Evolutionary conservation across 53 echinoderm and acorn worm genomes (phyloP), one percentile per base, ranked within the genome.

Genomic region (Paracentrotus lividus): DNA sequence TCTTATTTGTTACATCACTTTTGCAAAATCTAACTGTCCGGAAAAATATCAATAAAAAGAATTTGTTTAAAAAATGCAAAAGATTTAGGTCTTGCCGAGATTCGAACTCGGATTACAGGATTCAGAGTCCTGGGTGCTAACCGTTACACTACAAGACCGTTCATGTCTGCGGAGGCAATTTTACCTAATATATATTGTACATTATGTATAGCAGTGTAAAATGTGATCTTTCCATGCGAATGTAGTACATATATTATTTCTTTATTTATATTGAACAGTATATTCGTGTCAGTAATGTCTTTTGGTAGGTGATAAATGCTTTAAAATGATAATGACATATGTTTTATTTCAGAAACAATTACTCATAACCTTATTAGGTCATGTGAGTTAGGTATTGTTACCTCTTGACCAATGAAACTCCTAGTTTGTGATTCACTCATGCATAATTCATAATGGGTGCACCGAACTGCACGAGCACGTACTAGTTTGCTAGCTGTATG

Each of bases 91-190:
- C 97, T 96, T 97, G 96, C 98, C 98, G 98, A 97, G 98, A 98
- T 95, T 98, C 94, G 98, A 98, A 98, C 98, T 98, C 98, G 98
- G 97, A 98, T 98, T 94, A 95, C 97, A 96, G 97, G 98, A 98
- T 98, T 98, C 98, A 96, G 96, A 98, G 98, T 96, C 96, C 96
- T 96, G 96, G 95, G 98, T 98, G 98, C 97, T 98, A 98, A 97
- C 98, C 98, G 93, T 97, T 98, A 98, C 98, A 97, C 98, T 95
- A 98, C 96, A 97, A 97, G 95, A 94, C 98, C 98, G 38, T 33
- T 13, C 42, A n/a, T 84, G 60, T 49, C 5, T 12, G 15, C 3
- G 18, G 14, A 0, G 0, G 87, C 1, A 20, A 27, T 49, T 27
- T 15, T 7, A 18, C 1, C 32, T 0, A 3, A 1, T 15, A 72